Conservation (phyloP, 1,140 invertebrate species). For the Oryzaephilus surinamensis region DNA sequence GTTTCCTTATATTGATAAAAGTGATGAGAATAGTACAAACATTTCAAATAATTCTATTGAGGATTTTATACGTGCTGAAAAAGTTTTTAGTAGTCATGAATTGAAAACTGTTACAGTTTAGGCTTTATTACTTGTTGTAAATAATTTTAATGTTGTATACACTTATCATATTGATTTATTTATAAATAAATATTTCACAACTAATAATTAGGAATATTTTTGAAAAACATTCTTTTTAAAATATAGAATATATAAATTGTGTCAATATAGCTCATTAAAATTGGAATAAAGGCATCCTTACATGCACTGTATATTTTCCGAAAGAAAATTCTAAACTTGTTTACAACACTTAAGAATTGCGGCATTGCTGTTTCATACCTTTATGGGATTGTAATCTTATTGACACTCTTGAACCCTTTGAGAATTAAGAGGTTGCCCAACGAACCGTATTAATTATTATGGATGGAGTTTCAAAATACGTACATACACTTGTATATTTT, state of each 20-base stretch:
- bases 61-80: slow-evolving; percentile 22
- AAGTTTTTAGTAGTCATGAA: slow-evolving; percentile 9
- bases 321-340: slow-evolving; percentile 2
- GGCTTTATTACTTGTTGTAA: no score
- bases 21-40: slow-evolving; percentile 8
- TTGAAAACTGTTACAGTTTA: no score
- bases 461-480: no score
- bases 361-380: slow-evolving; percentile 5
- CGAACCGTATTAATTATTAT: slow-evolving; percentile 13
- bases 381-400: slow-evolving; percentile 11
- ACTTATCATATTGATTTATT: no score
- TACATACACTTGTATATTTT: neutral
- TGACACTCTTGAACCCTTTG: slow-evolving; percentile 5
- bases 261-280: neutral
- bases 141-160: slow-evolving; percentile 6
- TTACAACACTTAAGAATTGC: slow-evolving; percentile 1
- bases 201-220: no score
- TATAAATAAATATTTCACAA: no score
- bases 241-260: neutral
- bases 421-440: slow-evolving; percentile 4
- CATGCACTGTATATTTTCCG: neutral
- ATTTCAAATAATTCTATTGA: slow-evolving; percentile 20
- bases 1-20: slow-evolving; percentile 3
- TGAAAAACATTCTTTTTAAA: no score
- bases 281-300: neutral